Conservation (phyloP, 2,113 vertebrate species). For the Sinocyclocheilus anophthalmus region DNA sequence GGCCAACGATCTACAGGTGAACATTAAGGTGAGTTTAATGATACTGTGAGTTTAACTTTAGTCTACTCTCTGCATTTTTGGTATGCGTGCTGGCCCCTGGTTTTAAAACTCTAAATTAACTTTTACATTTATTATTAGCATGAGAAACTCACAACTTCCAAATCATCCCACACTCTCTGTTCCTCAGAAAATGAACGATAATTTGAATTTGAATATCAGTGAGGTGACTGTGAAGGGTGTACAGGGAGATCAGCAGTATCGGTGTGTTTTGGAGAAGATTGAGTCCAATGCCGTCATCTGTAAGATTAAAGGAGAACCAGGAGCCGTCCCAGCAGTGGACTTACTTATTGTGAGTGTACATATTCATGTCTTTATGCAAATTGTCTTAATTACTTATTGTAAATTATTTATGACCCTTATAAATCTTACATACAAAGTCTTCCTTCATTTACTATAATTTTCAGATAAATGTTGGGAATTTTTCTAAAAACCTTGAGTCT, state of each 20-base stretch:
- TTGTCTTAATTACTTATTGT: neutral
- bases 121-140: no score
- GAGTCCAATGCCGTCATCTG: constrained; percentile 73
- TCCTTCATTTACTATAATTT: neutral
- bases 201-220: constrained; percentile 75
- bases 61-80: neutral
- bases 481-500: constrained; percentile 35
- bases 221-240: constrained; percentile 80
- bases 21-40: constrained; percentile 64
- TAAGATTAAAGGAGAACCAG: constrained; percentile 56
- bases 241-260: constrained; percentile 45
- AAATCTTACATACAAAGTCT: neutral
- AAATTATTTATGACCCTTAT: neutral
- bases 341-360: constrained; percentile 59
- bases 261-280: constrained; percentile 74
- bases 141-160: neutral
- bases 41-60: neutral
- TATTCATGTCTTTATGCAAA: neutral
- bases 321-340: constrained; percentile 13
- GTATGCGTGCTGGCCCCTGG: no score
- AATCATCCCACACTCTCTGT: neutral
- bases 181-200: constrained; percentile 85
- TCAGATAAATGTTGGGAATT: constrained; percentile 83
- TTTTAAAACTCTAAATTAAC: no score
- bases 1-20: constrained; percentile 53